Percentiles rank a stretch among this genome's conserved stretches.
Conservation (phyloP, 1,140 invertebrate species). For the Ectropis grisescens region DNA sequence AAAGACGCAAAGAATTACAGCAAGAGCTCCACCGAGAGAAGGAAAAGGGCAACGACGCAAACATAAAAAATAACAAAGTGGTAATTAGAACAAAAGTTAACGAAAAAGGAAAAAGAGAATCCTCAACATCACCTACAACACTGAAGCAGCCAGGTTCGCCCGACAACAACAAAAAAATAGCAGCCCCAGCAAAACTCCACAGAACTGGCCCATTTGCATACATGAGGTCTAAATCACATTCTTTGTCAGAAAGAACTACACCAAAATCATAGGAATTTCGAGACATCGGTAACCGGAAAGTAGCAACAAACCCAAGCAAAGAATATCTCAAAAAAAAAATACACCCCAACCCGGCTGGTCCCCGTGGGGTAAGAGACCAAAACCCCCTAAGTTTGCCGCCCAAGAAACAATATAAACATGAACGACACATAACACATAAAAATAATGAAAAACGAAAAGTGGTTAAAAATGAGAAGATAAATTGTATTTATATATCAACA, state of each 20-base stretch:
- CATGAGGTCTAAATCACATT: conserved; percentile 6
- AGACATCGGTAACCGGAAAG: background rate
- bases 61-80: conserved; percentile 7
- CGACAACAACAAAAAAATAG: conserved; percentile 7
- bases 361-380: conserved; percentile 8
- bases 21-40: conserved; percentile 5
- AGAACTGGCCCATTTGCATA: conserved; percentile 7
- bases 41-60: conserved; percentile 8
- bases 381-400: background rate
- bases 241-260: conserved; percentile 1
- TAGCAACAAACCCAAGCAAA: background rate
- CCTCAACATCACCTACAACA: conserved; percentile 2
- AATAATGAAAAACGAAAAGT: background rate
- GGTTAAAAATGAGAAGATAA: conserved; percentile 2
- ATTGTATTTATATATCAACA: conserved; percentile 5
- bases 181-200: background rate
- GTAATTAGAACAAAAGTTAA: background rate
- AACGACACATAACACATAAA: background rate
- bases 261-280: conserved; percentile 5
- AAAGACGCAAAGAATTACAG: conserved; percentile 10
- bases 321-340: background rate
- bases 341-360: conserved; percentile 8
- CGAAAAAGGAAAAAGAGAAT: conserved; percentile 8
- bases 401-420: background rate
- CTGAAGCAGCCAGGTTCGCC: background rate